Evolutionary conservation across 2,113 vertebrate species (phyloP).

Genomic region (Gymnobelideus leadbeateri): DNA sequence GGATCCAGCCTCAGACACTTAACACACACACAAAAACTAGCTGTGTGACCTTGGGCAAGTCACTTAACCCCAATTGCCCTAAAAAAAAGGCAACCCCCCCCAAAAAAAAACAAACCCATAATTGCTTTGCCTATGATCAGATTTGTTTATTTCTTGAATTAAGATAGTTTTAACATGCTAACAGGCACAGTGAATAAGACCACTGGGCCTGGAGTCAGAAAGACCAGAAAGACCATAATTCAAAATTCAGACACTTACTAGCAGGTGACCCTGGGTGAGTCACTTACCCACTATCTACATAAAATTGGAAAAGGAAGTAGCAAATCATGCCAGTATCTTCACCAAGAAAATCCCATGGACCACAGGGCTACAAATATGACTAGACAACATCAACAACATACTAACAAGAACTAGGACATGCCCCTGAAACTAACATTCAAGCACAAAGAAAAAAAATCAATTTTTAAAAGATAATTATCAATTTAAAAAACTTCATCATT

Average conservation of each 20-base stretch:
- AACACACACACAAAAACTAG: too few relatives aligned
- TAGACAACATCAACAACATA: neutral
- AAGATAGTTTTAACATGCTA: conserved; percentile 8
- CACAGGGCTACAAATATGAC: neutral
- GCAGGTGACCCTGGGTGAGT: neutral
- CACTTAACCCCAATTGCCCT: too few relatives aligned
- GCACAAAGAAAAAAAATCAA: conserved; percentile 73
- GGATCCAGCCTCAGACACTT: too few relatives aligned
- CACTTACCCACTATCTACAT: neutral
- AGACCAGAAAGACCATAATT: neutral
- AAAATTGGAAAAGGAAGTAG: neutral
- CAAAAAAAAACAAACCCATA: too few relatives aligned
- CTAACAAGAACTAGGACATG: neutral
- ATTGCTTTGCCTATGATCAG: conserved; percentile 48
- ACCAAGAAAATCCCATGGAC: neutral
- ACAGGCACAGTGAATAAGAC: neutral
- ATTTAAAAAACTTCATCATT: conserved; percentile 84
- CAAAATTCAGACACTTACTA: neutral
- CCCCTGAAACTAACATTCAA: conserved; percentile 1
- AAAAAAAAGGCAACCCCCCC: too few relatives aligned
- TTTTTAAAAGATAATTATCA: conserved; percentile 66
- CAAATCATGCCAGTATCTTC: neutral
- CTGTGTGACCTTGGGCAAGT: too few relatives aligned
- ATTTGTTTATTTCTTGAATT: neutral
- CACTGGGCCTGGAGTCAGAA: neutral